Base-by-base conservation (phyloP, 2,797 vertebrate genomes). In the Iguana delicatissima region DNA sequence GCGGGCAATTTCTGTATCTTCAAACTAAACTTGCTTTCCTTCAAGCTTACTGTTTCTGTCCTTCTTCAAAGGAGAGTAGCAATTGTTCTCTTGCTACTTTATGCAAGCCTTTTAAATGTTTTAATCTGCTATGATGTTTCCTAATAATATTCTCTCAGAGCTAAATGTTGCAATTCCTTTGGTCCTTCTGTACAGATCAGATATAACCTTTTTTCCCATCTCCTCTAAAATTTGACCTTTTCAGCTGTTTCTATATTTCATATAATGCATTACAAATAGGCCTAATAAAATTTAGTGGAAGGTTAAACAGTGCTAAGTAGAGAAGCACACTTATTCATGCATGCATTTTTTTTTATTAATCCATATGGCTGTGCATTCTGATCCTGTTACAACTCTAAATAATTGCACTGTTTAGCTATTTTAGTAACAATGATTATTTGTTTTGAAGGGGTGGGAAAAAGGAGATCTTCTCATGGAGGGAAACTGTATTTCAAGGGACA, bases 181-280 rank as follows among this genome's bases (percentile, higher is more conserved):
- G 52, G 26, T 10, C 80, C 50, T 79, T 84, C 57, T 67, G 42
- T 50, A 42, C 8, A 57, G 77, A 42, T 77, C 35, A 85, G 46
- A 32, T 57, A 42, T 35, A 46, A 62, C 32, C 2, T 84, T 77
- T 84, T 22, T 76, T 77, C 72, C 22, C n/a, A 69, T 67, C 69
- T 74, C 13, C 2, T 67, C 62, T 85, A 14, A 57, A 89, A 57
- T 69, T 9, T 85, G 62, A 85, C 76, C 74, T 55, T 84, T 5
- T 79, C 26, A 85, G 76, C 74, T 55, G 32, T 77, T 84, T 76
- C 22, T 52, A 6, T 67, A 42, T 80, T 69, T 42, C 64, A 62
- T 74, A 77, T 79, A 84, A 64, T 84, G 69, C 3, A 57, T 62
- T 84, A 50, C 76, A 84, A 89, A 84, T 46, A 7, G 26, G 32